Evolutionary conservation across 2,797 vertebrate genomes (phyloP), one percentile per base, ranked within the genome.

Genomic region (Chlorospingus flavigularis): DNA sequence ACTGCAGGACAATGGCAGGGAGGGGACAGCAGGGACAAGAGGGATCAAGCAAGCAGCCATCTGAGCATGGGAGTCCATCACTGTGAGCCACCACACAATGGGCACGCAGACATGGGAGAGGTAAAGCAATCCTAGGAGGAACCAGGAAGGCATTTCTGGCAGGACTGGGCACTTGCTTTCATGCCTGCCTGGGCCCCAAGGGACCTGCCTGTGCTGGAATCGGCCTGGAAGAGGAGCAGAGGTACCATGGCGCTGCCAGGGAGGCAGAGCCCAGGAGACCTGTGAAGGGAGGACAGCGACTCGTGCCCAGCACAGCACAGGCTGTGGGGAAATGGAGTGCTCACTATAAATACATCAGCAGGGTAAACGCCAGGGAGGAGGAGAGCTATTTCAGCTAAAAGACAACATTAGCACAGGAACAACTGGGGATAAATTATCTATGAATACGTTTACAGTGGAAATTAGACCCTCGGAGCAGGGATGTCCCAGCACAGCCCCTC

Each of bases 371-470:
- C 94, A 82, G 80, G 92, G 96, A 95, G 68, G 65, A 92, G 86
- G 81, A 91, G 66, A 95, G 96, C 94, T 94, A 96, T 94, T 96
- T 96, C 91, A 95, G 94, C 95, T 96, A 87, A 94, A 96, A 96
- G 77, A 93, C 70, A 95, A 91, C 17, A 42, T 96, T 96, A 96
- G 95, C 55, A 62, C 92, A 82, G 67, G 78, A 92, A 91, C 43
- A 80, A 92, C 88, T 60, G 86, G 81, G 84, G 84, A 96, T 92
- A 75, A 92, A 95, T 96, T 96, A 93, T 82, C 96, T 55, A 53
- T 79, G 62, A 95, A 94, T 94, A 93, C 74, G 77, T 94, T 94
- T 92, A 89, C 30, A 68, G 84, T 85, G 55, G 91, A 92, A 95
- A 94, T 85, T 24, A 91, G 91, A 91, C 94, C 91, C 86, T 66